Evolutionary conservation across 2,797 vertebrate genomes (phyloP), one percentile per base, ranked within the genome.

Genomic region (Pipistrellus pygmaeus): DNA sequence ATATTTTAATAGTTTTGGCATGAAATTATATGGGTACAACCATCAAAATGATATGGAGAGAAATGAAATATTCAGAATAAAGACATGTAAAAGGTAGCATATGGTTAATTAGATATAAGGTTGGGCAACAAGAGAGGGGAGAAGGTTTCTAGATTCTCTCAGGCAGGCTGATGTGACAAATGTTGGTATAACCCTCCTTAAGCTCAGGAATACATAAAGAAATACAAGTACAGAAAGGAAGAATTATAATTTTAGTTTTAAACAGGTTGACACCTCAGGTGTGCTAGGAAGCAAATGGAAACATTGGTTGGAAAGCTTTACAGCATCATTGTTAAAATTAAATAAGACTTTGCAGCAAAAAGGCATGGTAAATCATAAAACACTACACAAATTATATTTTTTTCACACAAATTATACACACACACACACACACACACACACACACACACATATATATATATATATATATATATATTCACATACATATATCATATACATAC

Each of bases 211-310:
- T 30, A 87, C 18, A n/a, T 41, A 77, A 91, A 69, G 23, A 87
- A 90, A 90, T 55, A 85, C 3, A 53, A 35, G 12, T n/a, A 27
- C 23, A 32, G 77, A 81, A 81, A 90, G 20, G 17, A 80, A 85
- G 35, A 76, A 35, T 35, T 17, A 71, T 38, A 5, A 51, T 91
- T 80, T 96, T 71, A 88, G 30, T 35, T 88, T 66, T 77, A 25
- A 55, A 38, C 38, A 68, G 21, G 12, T 25, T 72, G 44, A 46
- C 25, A 85, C 10, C 11, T 77, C 18, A 53, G 30, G 55, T 38
- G 3, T 68, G 14, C 46, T 77, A 41, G 17, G 48, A 76, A 88
- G 32, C n/a, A 68, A 57, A 48, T 46, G 13, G 44, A 73, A 93
- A 76, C 4, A 35, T 41, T 57, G 10, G 3, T 32, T 41, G 48